These are phyloP conservation scores for Dorcus hopei DNA, from an alignment of 2,888 invertebrate species.

Conservation along the genomic window DNA sequence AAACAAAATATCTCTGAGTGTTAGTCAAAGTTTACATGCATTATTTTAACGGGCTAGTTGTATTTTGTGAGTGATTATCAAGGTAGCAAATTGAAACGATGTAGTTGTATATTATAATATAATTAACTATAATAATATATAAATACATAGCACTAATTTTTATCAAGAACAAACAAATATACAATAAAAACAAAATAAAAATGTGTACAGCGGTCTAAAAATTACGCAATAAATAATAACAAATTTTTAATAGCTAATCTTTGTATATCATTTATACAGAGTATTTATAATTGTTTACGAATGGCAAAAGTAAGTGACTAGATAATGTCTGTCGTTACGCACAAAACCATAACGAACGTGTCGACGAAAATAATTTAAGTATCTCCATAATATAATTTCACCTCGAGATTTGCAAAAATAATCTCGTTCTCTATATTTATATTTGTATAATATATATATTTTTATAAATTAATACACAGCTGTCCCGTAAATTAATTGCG, in stretches of 20 bases:
- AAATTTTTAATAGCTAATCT: conserved; percentile 1
- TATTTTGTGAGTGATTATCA: not conserved
- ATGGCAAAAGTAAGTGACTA: conserved; percentile 1
- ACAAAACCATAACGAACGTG: not conserved
- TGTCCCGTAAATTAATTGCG: no score
- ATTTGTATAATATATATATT: no score
- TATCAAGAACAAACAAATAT: conserved; percentile 37
- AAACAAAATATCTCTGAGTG: no score
- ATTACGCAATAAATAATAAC: conserved; percentile 28
- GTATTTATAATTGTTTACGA: conserved; percentile 4
- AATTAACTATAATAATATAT: conserved; percentile 41
- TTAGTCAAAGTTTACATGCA: no score
- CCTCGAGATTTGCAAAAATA: no score
- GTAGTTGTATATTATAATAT: conserved; percentile 26
- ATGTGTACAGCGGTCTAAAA: conserved; percentile 40
- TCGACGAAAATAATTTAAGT: not conserved
- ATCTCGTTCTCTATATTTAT: no score
- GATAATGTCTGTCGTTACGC: not conserved
- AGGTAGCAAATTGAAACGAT: not conserved
- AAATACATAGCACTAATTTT: conserved; percentile 41
- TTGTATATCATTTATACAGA: conserved; percentile 7
- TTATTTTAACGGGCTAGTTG: no score
- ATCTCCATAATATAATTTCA: not conserved
- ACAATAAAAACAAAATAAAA: conserved; percentile 36
- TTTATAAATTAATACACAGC: no score